Evolutionary conservation across 1,140 invertebrate genomes (phyloP).

Genomic region (Trissolcus basalis): DNA sequence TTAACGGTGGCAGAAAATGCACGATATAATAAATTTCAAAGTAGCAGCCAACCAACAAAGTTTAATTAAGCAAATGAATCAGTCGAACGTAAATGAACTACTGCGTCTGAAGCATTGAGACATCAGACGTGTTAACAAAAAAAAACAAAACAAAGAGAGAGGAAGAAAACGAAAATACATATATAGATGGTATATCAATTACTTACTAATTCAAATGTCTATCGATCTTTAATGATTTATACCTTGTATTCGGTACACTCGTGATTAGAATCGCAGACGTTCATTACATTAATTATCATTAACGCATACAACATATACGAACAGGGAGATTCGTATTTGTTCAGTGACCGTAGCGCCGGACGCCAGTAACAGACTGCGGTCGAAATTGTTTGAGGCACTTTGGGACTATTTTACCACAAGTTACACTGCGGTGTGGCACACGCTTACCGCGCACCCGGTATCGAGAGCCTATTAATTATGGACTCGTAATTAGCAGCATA

Average conservation of each 20-base stretch:
- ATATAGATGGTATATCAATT: no score
- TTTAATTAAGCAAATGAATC: neutral
- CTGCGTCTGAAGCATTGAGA: no score
- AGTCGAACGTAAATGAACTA: neutral
- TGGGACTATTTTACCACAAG: constrained; percentile 57
- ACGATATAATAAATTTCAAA: no score
- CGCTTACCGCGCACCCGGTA: constrained; percentile 31
- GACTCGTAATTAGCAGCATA: constrained; percentile 54
- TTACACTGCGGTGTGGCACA: constrained; percentile 49
- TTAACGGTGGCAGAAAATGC: no score
- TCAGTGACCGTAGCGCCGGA: constrained; percentile 12
- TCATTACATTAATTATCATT: constrained; percentile 51
- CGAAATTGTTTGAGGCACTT: constrained; percentile 59
- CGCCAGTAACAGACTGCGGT: constrained; percentile 35
- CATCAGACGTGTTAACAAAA: no score
- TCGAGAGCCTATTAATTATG: constrained; percentile 58
- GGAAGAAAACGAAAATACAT: no score
- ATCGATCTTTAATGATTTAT: neutral
- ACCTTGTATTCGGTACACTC: neutral
- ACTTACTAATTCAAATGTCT: no score
- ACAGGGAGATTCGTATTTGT: constrained; percentile 46
- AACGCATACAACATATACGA: constrained; percentile 27
- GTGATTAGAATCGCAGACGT: constrained; percentile 26
- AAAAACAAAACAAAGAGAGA: no score
- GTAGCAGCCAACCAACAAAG: neutral